phyloP scores from a whole-genome alignment of 1,140 invertebrate genomes.

The Ostrea edulis region DNA sequence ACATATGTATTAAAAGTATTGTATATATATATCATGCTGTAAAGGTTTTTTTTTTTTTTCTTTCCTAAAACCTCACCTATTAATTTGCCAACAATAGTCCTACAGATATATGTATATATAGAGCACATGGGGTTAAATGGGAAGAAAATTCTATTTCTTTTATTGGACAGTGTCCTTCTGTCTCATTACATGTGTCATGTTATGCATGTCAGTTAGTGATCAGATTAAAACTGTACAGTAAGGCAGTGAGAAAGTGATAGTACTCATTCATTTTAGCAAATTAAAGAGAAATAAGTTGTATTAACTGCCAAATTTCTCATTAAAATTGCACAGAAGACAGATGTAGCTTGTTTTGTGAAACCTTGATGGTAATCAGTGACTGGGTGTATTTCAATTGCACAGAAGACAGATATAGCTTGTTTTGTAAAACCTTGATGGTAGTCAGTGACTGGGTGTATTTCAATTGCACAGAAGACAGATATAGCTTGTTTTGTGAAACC shows the following conservation, averaged over 20 bases:
- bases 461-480: no score
- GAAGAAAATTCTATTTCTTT: not conserved
- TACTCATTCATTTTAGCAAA: not conserved
- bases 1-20: not conserved
- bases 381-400: no score
- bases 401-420: no score
- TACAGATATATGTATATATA: no score
- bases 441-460: no score
- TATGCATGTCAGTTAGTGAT: not conserved
- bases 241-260: not conserved
- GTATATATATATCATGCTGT: not conserved
- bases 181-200: constrained; percentile 22
- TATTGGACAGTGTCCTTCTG: not conserved
- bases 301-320: constrained; percentile 26
- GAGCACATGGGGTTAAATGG: no score
- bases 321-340: not conserved
- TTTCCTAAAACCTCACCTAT: no score
- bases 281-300: not conserved
- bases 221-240: not conserved
- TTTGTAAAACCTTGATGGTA: no score
- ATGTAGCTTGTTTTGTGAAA: constrained; percentile 7
- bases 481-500: no score
- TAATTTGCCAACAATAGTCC: no score
- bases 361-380: not conserved
- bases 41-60: not conserved